phyloP scores from a whole-genome alignment of 2,113 vertebrate genomes.

The Solea solea region DNA sequence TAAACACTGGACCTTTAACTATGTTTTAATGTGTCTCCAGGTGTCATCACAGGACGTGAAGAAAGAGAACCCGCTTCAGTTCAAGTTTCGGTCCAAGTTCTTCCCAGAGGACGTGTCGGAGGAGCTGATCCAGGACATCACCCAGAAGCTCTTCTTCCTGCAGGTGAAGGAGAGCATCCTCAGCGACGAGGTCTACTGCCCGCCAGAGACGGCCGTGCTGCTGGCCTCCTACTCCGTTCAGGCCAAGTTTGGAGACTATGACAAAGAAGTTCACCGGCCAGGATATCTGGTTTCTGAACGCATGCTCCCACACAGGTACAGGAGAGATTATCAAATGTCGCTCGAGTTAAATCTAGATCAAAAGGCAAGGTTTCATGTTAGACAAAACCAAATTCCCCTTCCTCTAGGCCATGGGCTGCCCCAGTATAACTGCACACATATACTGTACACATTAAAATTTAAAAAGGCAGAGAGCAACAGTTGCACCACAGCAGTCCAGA shows the following conservation, averaged over 20 bases:
- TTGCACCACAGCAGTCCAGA: too few relatives aligned
- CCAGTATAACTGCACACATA: too few relatives aligned
- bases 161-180: constrained; percentile 95
- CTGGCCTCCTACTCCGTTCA: constrained; percentile 96
- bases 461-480: too few relatives aligned
- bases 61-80: constrained; percentile 94
- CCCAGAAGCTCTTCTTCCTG: constrained; percentile 96
- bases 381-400: too few relatives aligned
- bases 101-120: constrained; percentile 94
- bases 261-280: constrained; percentile 86
- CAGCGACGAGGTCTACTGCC: constrained; percentile 94
- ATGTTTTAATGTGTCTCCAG: constrained; percentile 67
- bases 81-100: constrained; percentile 95
- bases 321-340: background rate
- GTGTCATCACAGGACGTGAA: constrained; percentile 92
- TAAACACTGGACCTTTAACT: background rate
- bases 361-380: background rate
- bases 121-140: constrained; percentile 96
- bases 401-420: too few relatives aligned
- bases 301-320: constrained; percentile 87
- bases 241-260: constrained; percentile 95
- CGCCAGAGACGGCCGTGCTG: constrained; percentile 94
- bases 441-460: too few relatives aligned
- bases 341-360: background rate
- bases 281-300: constrained; percentile 92